Percentiles rank a stretch among this genome's conserved stretches.
phyloP scores from a whole-genome alignment of 2,888 invertebrate genomes.

The Trichogramma dendrolimi region DNA sequence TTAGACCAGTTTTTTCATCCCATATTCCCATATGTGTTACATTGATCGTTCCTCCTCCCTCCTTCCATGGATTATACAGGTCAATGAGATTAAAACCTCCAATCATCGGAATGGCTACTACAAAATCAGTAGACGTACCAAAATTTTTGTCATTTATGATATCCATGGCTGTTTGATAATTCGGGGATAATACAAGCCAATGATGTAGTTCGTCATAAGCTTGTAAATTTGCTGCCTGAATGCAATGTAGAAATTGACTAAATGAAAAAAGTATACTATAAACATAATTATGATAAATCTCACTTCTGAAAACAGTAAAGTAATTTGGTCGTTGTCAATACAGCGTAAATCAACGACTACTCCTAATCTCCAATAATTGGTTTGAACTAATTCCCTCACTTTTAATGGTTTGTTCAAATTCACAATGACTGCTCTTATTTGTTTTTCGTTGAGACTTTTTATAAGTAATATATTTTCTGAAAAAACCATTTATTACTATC shows the following conservation, averaged over 20 bases:
- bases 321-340: too few relatives aligned
- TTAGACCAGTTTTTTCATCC: slow-evolving; percentile 31
- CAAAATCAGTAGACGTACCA: slow-evolving; percentile 34
- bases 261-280: too few relatives aligned
- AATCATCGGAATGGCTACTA: slow-evolving; percentile 28
- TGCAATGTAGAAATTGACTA: too few relatives aligned
- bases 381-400: too few relatives aligned
- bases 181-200: slow-evolving; percentile 11
- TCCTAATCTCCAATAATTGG: too few relatives aligned
- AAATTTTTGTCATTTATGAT: slow-evolving; percentile 33
- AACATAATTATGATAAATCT: neutral
- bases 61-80: slow-evolving; percentile 41
- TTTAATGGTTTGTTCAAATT: too few relatives aligned
- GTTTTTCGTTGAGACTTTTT: too few relatives aligned
- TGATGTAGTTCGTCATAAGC: slow-evolving; percentile 9
- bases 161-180: slow-evolving; percentile 22
- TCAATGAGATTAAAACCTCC: slow-evolving; percentile 35
- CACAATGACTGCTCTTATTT: too few relatives aligned
- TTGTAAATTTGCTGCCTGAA: neutral
- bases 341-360: too few relatives aligned
- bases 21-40: slow-evolving; percentile 39
- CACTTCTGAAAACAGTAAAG: too few relatives aligned
- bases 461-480: too few relatives aligned
- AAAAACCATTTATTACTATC: too few relatives aligned
- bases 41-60: slow-evolving; percentile 36